These are phyloP conservation scores for Paradisaea rubra DNA, from an alignment of 2,113 vertebrate species.

Conservation along the genomic window DNA sequence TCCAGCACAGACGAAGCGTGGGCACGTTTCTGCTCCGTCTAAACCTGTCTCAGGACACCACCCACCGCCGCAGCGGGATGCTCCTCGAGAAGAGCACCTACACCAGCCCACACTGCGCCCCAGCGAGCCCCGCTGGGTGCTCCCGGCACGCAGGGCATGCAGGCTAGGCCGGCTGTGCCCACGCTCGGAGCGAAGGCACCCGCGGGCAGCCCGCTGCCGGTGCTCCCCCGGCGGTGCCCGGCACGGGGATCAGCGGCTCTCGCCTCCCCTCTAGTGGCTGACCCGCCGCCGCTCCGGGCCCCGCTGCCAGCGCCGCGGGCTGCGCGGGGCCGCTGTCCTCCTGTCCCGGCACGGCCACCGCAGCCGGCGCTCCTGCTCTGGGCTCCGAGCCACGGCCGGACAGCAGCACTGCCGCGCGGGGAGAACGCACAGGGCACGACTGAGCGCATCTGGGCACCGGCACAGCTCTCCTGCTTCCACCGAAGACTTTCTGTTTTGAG, in stretches of 20 bases:
- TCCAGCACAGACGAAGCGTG: accelerated
- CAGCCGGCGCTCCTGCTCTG: accelerated
- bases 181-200: accelerated
- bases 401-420: accelerated
- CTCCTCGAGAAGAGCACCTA: neutral
- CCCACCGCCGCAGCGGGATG: accelerated
- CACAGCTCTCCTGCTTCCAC: neutral
- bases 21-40: accelerated
- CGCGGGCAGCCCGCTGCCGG: accelerated
- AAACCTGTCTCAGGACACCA: accelerated
- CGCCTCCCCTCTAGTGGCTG: conserved; percentile 46
- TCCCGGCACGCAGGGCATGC: neutral
- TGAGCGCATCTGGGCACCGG: neutral
- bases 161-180: accelerated
- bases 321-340: accelerated
- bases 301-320: neutral
- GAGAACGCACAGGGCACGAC: neutral
- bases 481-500: accelerated
- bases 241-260: neutral
- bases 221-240: accelerated
- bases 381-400: neutral
- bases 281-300: neutral
- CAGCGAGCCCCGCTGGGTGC: accelerated
- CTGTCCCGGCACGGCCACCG: neutral
- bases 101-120: accelerated